phyloP scores from a whole-genome alignment of 2,113 vertebrate species.

The Petroica traversi region DNA sequence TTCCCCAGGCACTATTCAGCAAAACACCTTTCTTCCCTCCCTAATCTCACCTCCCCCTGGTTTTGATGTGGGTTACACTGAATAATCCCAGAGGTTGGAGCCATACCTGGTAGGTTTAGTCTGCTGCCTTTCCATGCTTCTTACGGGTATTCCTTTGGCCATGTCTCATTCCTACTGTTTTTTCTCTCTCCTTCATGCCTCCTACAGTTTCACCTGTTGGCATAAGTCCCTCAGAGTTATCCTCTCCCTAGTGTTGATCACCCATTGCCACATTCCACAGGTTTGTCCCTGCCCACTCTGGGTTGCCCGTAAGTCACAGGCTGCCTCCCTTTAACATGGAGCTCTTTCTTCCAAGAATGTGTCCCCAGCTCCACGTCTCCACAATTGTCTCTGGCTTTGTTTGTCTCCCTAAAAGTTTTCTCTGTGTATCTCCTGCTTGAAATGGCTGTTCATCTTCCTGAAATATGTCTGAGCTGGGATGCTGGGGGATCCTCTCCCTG shows the following conservation, averaged over 20 bases:
- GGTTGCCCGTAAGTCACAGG: fast-evolving
- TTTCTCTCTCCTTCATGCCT: background rate
- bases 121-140: background rate
- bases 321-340: background rate
- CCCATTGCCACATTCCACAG: background rate
- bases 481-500: background rate
- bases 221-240: background rate
- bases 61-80: background rate
- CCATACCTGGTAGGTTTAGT: background rate
- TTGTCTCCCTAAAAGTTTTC: background rate
- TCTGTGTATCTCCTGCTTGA: background rate
- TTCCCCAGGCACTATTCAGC: background rate
- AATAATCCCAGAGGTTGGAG: background rate
- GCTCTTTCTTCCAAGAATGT: background rate
- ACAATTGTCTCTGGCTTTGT: background rate
- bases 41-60: background rate
- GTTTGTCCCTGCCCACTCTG: background rate
- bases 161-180: background rate
- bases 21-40: background rate
- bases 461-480: background rate
- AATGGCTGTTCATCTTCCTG: background rate
- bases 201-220: background rate
- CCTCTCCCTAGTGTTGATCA: background rate
- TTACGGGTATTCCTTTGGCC: background rate
- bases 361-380: background rate